Base-by-base conservation (phyloP, 2,797 vertebrate species). In the Pipistrellus kuhlii region DNA sequence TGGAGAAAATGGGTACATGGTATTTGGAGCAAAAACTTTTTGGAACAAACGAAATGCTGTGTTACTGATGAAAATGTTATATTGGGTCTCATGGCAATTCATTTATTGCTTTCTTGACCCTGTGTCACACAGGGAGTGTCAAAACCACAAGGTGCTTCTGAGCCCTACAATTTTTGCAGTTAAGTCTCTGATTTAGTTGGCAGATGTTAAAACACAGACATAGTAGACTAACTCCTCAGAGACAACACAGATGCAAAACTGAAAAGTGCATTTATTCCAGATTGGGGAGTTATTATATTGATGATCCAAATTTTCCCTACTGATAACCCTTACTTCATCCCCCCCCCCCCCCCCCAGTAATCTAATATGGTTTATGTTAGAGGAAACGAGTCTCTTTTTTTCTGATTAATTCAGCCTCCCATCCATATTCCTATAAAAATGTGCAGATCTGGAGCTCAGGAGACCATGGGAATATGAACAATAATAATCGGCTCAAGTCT, bases 21-120 rank as follows among this genome's bases (percentile, higher is more conserved):
- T 94, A 59, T 90, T 91, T 95, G 93, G 71, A 96, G 66, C 88
- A 97, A 88, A 93, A 46, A 12, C 6, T 81, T 94, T 89, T 96
- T 95, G 91, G 73, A 95, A 93, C 53, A 88, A 91, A 35, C 46
- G 86, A 92, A 92, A 59, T 73, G 64, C 72, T 5, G 11, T 76
- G 44, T 88, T 93, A 85, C 88, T 85, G 84, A 93, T 89, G 83
- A 96, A 93, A 97, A 95, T 85, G 83, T 94, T 93, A 94, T 95
- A 86, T 93, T 82, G 85, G n/a, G 85, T 95, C 95, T 96, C 90
- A 90, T 88, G 90, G 68, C 51, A 90, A 96, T 96, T 96, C 83
- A 81, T 95, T 95, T 96, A 95, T 95, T 96, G 90, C 94, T 97
- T 97, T 95, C 81, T 91, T 92, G 88, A 96, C 91, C 88, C 55